A percentile compares a stretch with the other conserved stretches of the same genome.
Evolutionary conservation across 2,113 vertebrate species (phyloP).

Genomic region (Ophiodon elongatus): DNA sequence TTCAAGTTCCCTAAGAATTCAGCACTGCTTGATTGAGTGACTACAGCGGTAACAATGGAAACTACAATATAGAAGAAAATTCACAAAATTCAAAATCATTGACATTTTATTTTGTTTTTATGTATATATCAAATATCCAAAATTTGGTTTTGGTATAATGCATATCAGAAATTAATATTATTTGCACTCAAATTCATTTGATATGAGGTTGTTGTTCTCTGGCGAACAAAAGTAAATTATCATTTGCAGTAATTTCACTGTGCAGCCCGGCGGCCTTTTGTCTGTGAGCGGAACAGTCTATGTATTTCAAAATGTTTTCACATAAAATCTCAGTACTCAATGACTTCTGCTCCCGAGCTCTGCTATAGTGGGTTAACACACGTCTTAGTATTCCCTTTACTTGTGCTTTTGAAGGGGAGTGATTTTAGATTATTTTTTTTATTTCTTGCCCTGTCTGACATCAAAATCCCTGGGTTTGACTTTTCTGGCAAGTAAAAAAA

Average conservation of each 20-base stretch:
- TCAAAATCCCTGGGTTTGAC: conserved; percentile 89
- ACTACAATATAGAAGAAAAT: not conserved
- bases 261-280: not conserved
- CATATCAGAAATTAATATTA: not conserved
- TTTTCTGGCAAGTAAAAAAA: conserved; percentile 84
- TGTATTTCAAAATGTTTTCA: not conserved
- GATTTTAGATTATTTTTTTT: conserved; percentile 52
- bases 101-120: too few species aligned
- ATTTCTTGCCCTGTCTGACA: conserved; percentile 86
- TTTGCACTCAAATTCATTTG: not conserved
- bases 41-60: not conserved
- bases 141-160: not conserved
- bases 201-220: not conserved
- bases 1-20: not conserved
- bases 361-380: conserved; percentile 5
- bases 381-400: not conserved
- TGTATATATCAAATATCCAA: too few species aligned
- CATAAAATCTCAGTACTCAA: not conserved
- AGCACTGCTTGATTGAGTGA: not conserved
- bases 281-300: not conserved
- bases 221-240: not conserved
- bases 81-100: too few species aligned
- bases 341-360: not conserved
- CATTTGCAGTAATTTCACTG: not conserved
- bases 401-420: conserved; percentile 1